Evolutionary conservation across 2,888 invertebrate genomes (phyloP), one percentile per base, ranked within the genome.

Genomic region (Chrysolina americana): DNA sequence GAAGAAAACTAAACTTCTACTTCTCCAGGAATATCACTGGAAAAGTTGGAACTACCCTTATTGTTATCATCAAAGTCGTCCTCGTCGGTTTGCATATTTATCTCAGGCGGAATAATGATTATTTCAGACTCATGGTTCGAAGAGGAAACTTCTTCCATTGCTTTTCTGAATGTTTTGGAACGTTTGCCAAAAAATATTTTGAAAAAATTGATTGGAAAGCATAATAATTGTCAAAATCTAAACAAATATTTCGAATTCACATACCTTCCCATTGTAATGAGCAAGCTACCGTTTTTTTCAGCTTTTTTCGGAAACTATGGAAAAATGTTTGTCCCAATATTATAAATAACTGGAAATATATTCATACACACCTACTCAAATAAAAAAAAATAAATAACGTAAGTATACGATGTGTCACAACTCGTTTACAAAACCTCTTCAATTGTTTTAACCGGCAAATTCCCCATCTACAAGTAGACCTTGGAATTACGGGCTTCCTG

Each of bases 1-100:
- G 15, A 44, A 44, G 2, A 44, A 44, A 44, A 15, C 59, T 17
- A 23, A 59, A 59, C 23, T 59, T 59, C 59, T 13, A 59, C 23
- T 59, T 59, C 59, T 8, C 59, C 59, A 59, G 59, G 59, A 59
- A 59, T 59, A 59, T 59, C 59, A 21, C 19, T 59, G 59, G 44
- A 9, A 44, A 44, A 44, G 44, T 44, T 44, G 44, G 15, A 44
- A 4, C 8, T 44, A 44, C 44, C 15, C 44, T 5, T 44, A 44
- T 44, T 4, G 44, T 44, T 44, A 4, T 44, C 44, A 9, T 44
- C 44, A 21, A n/a, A n/a, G n/a, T n/a, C n/a, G n/a, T n/a, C n/a
- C n/a, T n/a, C n/a, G n/a, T n/a, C n/a, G n/a, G n/a, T 44, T 44
- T 44, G 44, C 44, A 44, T 44, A 44, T 44, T 9, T 44, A 44